phyloP scores from a whole-genome alignment of 2,888 invertebrate genomes.

The Pheosia gnoma region DNA sequence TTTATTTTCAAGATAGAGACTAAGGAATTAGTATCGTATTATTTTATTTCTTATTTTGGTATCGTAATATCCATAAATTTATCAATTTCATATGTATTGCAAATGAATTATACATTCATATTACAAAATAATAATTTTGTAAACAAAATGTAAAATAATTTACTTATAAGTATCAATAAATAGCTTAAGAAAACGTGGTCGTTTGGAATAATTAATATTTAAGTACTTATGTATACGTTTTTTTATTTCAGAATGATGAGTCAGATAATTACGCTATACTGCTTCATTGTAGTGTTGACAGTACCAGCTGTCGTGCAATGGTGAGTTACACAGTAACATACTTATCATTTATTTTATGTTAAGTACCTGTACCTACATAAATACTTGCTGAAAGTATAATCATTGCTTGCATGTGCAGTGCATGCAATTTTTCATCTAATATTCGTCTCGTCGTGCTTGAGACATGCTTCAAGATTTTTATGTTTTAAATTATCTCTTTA shows the following conservation, averaged over 20 bases:
- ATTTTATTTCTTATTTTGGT: too few species aligned
- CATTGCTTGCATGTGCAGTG: too few species aligned
- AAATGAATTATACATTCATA: too few species aligned
- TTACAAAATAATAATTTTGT: neutral
- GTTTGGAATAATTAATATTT: neutral
- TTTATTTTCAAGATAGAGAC: neutral
- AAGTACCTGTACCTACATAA: neutral
- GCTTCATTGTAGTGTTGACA: conserved; percentile 51
- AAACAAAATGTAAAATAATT: neutral
- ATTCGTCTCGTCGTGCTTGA: too few species aligned
- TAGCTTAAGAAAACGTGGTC: neutral
- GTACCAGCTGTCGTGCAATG: conserved; percentile 61
- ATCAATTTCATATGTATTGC: too few species aligned
- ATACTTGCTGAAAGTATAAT: neutral
- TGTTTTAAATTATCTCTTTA: too few species aligned
- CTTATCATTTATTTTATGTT: neutral
- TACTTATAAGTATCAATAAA: neutral
- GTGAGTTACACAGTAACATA: conserved; percentile 47
- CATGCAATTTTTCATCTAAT: too few species aligned
- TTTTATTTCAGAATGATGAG: conserved; percentile 69
- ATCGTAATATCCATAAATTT: too few species aligned
- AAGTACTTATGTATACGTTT: neutral
- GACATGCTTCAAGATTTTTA: too few species aligned
- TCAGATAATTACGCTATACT: conserved; percentile 49
- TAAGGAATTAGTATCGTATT: too few species aligned